Base-by-base conservation (phyloP, 2,888 invertebrate species). In the Sphaerophoria rueppellii region DNA sequence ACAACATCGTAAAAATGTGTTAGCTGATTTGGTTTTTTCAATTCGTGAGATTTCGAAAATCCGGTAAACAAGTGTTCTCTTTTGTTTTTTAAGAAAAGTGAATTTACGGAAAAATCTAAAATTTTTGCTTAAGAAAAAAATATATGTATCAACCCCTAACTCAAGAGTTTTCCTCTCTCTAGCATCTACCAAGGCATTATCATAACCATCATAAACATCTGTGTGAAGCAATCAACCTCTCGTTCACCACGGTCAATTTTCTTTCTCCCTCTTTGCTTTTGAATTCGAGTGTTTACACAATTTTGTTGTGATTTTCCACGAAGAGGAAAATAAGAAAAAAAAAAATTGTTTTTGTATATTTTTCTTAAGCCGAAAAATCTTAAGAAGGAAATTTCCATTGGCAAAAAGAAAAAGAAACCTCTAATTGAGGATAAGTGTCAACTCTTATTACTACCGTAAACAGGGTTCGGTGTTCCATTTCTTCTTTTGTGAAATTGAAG, bases 261-360 rank as follows among this genome's bases (percentile, higher is more conserved):
- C 40, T 67, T 50, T 54, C 48, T 69, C 50, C 40, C 63, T 80
- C 69, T 16, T 55, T 24, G 58, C 65, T 69, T 73, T 61, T 48
- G 24, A 24, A 69, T 37, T 67, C 52, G 52, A 80, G 80, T 83
- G 83, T 83, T 83, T 83, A 75, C 75, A 75, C 80, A 80, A 43
- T 75, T 70, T 80, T 80, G 80, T 80, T 80, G 83, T 83, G 83
- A 83, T 83, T 83, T 79, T 67, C 16, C n/a, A 12, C 4, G 34
- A 50, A 48, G 48, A n/a, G 46, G 48, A 46, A 82, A 6, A 37
- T 16, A 60, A 50, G 16, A 50, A 11, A 37, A 48, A 55, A 32
- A 55, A 12, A 37, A 57, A 57, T 34, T 57, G 6, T 43, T 43
- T 11, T 43, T 24, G 24, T 24, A 24, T 24, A 24, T 24, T 24